A percentile compares a stretch with the other conserved stretches of the same genome.
Conservation (phyloP, 30 jellyfish, hydroid and myxozoan species). For the Aurelia sp. region DNA sequence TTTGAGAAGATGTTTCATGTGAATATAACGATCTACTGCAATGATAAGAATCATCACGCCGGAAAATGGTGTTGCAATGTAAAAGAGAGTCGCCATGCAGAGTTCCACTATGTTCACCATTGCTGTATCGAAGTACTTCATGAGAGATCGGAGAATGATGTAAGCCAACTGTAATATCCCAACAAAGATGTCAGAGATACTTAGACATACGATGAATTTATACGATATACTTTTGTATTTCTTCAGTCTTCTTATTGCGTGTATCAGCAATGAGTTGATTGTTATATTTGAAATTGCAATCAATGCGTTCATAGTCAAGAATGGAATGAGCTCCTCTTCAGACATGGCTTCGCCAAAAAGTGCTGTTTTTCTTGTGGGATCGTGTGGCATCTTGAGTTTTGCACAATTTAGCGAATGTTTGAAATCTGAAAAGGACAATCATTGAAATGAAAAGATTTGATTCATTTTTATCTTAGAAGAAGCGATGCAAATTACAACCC, state of each 20-base stretch:
- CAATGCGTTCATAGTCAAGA: neutral
- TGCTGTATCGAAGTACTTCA: slow-evolving; percentile 14
- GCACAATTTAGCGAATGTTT: too few species aligned
- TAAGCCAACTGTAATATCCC: slow-evolving; percentile 24
- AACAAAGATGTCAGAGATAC: slow-evolving; percentile 24
- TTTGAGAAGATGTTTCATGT: slow-evolving; percentile 41
- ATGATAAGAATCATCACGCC: slow-evolving; percentile 47
- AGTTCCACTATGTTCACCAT: neutral
- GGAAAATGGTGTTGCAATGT: slow-evolving; percentile 33
- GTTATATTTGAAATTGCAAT: slow-evolving; percentile 31
- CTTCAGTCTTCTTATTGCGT: slow-evolving; percentile 8
- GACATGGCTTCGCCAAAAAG: slow-evolving; percentile 31
- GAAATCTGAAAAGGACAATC: too few species aligned
- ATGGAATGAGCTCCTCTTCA: slow-evolving; percentile 5
- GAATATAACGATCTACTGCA: slow-evolving; percentile 51
- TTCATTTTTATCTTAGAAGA: too few species aligned
- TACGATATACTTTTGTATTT: neutral
- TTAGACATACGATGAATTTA: slow-evolving; percentile 16
- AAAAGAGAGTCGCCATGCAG: slow-evolving; percentile 25
- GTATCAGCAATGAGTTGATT: slow-evolving; percentile 15
- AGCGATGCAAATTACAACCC: too few species aligned
- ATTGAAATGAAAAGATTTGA: too few species aligned
- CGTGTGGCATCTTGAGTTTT: too few species aligned
- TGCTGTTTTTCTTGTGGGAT: neutral
- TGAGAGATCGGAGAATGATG: slow-evolving; percentile 18